These are phyloP conservation scores for Discoglossus pictus DNA, from an alignment of 2,797 vertebrate genomes.

Conservation along the genomic window DNA sequence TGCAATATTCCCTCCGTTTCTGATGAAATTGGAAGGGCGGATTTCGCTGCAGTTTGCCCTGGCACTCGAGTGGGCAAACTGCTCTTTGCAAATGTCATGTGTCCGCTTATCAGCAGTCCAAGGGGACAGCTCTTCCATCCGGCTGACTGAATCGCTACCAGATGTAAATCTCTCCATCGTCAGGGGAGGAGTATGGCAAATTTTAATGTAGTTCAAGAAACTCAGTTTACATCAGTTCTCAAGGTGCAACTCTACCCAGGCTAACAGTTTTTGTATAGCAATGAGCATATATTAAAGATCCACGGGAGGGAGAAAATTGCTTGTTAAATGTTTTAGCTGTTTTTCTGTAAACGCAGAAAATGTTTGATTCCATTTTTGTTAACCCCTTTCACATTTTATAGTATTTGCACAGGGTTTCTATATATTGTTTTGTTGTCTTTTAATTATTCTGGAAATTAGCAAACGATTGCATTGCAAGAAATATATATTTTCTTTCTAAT, in stretches of 20 bases:
- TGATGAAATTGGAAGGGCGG: conserved; percentile 85
- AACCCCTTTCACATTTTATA: conserved; percentile 3
- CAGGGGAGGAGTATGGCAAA: conserved; percentile 91
- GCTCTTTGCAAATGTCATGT: conserved; percentile 98
- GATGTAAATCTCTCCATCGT: conserved; percentile 93
- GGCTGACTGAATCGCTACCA: conserved; percentile 89
- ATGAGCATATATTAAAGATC: conserved; percentile 80
- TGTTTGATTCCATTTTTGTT: conserved; percentile 12
- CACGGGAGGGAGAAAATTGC: conserved; percentile 68
- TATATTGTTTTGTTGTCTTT: too few relatives aligned
- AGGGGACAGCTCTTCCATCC: conserved; percentile 88
- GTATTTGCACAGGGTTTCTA: too few relatives aligned
- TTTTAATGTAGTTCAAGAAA: conserved; percentile 99
- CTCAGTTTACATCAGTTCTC: conserved; percentile 95
- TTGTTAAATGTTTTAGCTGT: conserved; percentile 31
- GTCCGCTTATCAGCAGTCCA: conserved; percentile 90
- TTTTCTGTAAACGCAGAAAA: conserved; percentile 70
- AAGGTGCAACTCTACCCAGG: conserved; percentile 88
- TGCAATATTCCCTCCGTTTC: conserved; percentile 93
- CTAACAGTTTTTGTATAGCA: conserved; percentile 87
- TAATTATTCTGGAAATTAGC: too few relatives aligned
- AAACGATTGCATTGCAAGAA: too few relatives aligned
- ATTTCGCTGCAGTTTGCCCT: conserved; percentile 82
- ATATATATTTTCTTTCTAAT: too few relatives aligned
- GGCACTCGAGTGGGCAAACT: conserved; percentile 82